These are phyloP conservation scores for Microtus montanus DNA, from an alignment of 2,113 vertebrate genomes.

Conservation along the genomic window DNA sequence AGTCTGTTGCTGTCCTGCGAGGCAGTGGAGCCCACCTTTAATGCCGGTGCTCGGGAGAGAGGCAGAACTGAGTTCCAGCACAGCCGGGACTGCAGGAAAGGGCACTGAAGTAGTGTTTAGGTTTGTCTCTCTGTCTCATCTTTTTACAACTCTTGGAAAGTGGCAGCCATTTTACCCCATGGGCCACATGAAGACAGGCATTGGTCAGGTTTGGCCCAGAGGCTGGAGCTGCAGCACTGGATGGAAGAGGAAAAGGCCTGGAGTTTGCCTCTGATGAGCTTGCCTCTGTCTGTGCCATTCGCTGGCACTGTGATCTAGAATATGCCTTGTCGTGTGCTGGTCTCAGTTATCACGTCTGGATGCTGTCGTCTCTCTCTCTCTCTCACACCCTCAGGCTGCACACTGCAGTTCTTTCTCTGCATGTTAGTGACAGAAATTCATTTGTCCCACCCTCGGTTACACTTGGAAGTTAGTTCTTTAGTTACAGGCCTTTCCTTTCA, in stretches of 20 bases:
- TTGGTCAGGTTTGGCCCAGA: background rate
- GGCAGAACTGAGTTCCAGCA: background rate
- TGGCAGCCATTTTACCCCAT: background rate
- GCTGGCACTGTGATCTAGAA: background rate
- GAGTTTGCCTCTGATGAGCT: accelerated
- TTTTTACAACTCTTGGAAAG: background rate
- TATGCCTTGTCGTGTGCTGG: background rate
- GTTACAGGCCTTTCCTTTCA: background rate
- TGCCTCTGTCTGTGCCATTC: background rate
- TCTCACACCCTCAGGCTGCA: background rate
- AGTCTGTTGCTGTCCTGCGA: background rate
- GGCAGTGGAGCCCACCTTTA: background rate
- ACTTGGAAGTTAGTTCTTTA: background rate
- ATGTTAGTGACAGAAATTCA: too few species aligned
- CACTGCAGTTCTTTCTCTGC: background rate
- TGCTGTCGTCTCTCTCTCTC: background rate
- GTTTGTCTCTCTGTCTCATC: background rate
- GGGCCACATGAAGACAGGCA: background rate
- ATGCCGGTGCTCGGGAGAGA: background rate
- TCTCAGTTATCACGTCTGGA: background rate
- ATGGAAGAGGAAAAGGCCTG: background rate
- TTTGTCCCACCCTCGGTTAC: background rate
- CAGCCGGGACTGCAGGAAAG: background rate
- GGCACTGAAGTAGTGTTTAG: background rate
- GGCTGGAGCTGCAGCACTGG: background rate